Evolutionary conservation across 2,888 invertebrate species (phyloP).

Genomic region (Scrobipalpa costella): DNA sequence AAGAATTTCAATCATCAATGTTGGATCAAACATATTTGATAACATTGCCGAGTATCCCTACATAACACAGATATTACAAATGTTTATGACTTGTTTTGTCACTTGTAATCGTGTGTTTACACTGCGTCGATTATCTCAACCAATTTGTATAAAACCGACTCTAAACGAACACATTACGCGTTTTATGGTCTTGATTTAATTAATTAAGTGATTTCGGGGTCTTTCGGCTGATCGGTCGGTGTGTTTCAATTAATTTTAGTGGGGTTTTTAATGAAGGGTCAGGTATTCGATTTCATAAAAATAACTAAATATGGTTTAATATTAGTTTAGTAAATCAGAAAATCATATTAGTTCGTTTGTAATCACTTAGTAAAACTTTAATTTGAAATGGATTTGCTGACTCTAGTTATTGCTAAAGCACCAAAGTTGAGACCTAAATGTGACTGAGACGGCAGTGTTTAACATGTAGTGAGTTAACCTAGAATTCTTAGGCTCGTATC

Average conservation of each 20-base stretch:
- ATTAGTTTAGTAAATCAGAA: too few species aligned
- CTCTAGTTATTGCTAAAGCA: too few species aligned
- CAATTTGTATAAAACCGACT: conserved; percentile 36
- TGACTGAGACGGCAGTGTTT: too few species aligned
- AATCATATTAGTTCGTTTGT: too few species aligned
- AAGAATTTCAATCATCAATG: too few species aligned
- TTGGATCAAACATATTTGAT: not conserved
- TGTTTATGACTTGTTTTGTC: conserved; percentile 48
- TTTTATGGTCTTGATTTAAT: conserved; percentile 33
- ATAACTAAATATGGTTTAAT: not conserved
- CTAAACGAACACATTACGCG: conserved; percentile 22
- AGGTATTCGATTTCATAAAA: not conserved
- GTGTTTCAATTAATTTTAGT: not conserved
- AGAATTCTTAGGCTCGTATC: too few species aligned
- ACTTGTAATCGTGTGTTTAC: conserved; percentile 40
- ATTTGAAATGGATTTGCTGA: too few species aligned
- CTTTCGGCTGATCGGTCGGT: not conserved
- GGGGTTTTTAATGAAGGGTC: not conserved
- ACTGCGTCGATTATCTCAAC: conserved; percentile 34
- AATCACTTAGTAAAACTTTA: too few species aligned
- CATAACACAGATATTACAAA: conserved; percentile 26
- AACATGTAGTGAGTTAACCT: too few species aligned
- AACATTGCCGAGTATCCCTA: not conserved
- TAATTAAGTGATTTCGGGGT: conserved; percentile 30
- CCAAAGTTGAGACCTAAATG: too few species aligned